Evolutionary conservation across 37 sponge, comb jelly and placozoan genomes (phyloP).

Genomic region (Aphrocallistes beatrix): DNA sequence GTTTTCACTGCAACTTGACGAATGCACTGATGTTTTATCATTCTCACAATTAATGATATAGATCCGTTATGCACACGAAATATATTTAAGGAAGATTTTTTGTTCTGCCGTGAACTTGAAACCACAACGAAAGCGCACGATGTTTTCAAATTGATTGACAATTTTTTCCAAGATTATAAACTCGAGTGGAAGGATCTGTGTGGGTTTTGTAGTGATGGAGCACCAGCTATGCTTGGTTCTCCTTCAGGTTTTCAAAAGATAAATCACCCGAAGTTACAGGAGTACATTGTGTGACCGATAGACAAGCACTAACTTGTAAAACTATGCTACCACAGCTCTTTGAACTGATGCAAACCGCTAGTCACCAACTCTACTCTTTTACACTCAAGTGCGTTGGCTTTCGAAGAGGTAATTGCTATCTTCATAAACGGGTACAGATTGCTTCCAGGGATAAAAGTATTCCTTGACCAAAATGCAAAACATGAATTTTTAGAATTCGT

Average conservation of each 20-base stretch:
- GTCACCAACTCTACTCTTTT: neutral
- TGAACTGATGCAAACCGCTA: neutral
- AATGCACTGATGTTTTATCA: neutral
- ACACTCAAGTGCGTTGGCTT: conserved; percentile 13
- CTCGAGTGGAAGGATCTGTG: conserved; percentile 17
- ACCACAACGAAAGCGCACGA: conserved; percentile 8
- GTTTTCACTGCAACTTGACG: conserved; percentile 16
- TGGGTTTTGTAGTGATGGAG: conserved; percentile 12
- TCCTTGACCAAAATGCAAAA: conserved; percentile 3
- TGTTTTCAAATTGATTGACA: neutral
- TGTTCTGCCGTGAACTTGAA: conserved; percentile 17
- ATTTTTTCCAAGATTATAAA: neutral
- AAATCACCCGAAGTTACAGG: conserved; percentile 12
- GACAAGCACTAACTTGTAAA: conserved; percentile 16
- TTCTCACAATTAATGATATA: conserved; percentile 12
- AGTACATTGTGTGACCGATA: conserved; percentile 7
- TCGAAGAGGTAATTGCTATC: no score
- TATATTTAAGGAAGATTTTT: conserved; percentile 6
- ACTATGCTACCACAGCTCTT: conserved; percentile 1
- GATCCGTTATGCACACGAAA: neutral
- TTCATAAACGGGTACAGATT: no score
- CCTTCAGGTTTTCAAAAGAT: conserved; percentile 12
- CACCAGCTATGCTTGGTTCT: conserved; percentile 14
- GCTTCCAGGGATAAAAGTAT: conserved; percentile 5
- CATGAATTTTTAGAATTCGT: neutral